Conservation (phyloP, 2,113 vertebrate genomes). For the Grus americana region DNA sequence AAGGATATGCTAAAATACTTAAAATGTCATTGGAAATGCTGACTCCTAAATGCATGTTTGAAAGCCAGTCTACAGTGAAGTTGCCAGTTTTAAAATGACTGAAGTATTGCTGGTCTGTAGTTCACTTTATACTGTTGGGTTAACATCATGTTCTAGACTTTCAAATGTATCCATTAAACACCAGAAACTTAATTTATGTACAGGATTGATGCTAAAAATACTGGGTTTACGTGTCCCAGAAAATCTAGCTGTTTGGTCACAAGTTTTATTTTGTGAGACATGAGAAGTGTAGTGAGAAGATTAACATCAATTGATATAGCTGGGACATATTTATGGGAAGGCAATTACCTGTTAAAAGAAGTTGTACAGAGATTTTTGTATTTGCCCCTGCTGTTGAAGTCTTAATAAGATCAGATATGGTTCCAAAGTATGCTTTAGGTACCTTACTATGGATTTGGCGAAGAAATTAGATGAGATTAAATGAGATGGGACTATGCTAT, state of each 20-base stretch:
- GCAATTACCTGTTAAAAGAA: not conserved
- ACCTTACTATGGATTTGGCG: not conserved
- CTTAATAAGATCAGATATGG: not conserved
- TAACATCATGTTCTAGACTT: not conserved
- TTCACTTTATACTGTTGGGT: not conserved
- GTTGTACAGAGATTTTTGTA: not conserved
- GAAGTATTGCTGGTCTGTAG: not conserved
- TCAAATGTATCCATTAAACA: not conserved
- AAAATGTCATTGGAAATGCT: not conserved
- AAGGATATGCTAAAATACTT: not conserved
- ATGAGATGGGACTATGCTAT: not conserved
- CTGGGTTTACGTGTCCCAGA: not conserved
- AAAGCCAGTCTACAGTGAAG: not conserved
- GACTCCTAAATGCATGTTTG: not conserved
- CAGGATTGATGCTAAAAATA: not conserved
- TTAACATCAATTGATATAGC: not conserved
- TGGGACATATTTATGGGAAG: not conserved
- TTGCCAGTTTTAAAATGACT: not conserved
- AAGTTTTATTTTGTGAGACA: not conserved
- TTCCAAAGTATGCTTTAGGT: not conserved
- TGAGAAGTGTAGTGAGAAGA: not conserved
- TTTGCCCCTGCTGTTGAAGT: not conserved
- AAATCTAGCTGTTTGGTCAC: not conserved
- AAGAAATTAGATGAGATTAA: not conserved
- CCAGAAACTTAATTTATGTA: not conserved